Evolutionary conservation across 1,140 invertebrate genomes (phyloP), one percentile per base, ranked within the genome.

Genomic region (Drosophila repletoides): DNA sequence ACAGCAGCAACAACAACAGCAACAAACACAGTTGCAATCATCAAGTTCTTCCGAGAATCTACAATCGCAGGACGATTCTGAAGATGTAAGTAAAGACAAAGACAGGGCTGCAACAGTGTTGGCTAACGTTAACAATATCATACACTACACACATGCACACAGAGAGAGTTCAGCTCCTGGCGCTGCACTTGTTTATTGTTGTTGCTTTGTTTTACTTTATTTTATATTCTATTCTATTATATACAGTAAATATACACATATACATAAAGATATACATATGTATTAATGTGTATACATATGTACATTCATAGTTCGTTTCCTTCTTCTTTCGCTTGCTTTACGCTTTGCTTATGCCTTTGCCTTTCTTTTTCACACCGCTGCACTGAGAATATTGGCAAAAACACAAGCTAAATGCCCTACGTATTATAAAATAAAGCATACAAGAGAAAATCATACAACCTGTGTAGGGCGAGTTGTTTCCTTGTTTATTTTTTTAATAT

Each of bases 11-110:
- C 75, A 83, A 10, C 63, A 67, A 2, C 76, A 83, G 9, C 75
- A 80, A 19, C 79, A 89, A 48, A 81, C 84, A 53, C 77, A 88
- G 77, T 60, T 89, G 68, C 83, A 89, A 88, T 89, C 87, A 76
- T 89, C 81, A 45, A 89, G 83, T 63, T 89, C 88, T 79, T 89
- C 88, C 67, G 88, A 89, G 80, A 89, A 88, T 88, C 72, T 89
- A 34, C 87, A 88, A 73, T 88, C 86, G 58, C 86, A 89, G 76
- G 86, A 88, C 80, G 86, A 88, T 77, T 88, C 79, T 48, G 86
- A 88, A 81, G 86, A 88, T 69, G 86, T 88, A 77, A 88, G 86
- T 41, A 31, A 2, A 48, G 33, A 28, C 4, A 10, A 14, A 6
- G 10, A 24, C 12, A 45, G 53, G 24, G 26, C 33, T 17, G n/a